Evolutionary conservation across 2,797 vertebrate species (phyloP).

Genomic region (Trachurus trachurus): DNA sequence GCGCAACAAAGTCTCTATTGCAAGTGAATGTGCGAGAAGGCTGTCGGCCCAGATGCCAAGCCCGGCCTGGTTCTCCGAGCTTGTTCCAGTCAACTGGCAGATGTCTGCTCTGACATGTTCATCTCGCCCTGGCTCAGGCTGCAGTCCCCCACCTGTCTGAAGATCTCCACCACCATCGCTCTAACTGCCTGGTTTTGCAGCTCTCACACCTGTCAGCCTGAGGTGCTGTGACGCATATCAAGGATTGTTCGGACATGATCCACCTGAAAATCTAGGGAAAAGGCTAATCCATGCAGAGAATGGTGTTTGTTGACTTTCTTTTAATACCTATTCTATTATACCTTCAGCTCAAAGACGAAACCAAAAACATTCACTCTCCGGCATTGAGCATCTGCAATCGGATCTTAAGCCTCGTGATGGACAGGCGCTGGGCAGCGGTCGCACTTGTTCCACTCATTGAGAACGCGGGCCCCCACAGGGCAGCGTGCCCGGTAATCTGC

Average conservation of each 20-base stretch:
- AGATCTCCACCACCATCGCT: slow-evolving; percentile 10
- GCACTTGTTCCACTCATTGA: slow-evolving; percentile 26
- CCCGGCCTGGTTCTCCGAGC: neutral
- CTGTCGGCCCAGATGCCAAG: slow-evolving; percentile 9
- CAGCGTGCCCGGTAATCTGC: slow-evolving; percentile 17
- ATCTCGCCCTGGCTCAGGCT: slow-evolving; percentile 8
- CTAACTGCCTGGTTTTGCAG: slow-evolving; percentile 24
- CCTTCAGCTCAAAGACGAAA: neutral
- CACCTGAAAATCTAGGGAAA: neutral
- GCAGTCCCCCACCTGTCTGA: slow-evolving; percentile 31
- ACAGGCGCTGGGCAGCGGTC: slow-evolving; percentile 2
- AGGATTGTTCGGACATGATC: neutral
- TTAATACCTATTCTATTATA: slow-evolving; percentile 3
- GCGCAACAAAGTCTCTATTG: slow-evolving; percentile 3
- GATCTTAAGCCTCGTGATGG: slow-evolving; percentile 8
- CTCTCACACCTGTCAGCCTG: slow-evolving; percentile 12
- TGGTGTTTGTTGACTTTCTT: slow-evolving; percentile 7
- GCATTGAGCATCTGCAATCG: neutral
- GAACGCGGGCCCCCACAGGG: slow-evolving; percentile 14
- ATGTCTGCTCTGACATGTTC: slow-evolving; percentile 35
- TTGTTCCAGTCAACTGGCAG: slow-evolving; percentile 14
- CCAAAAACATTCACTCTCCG: neutral
- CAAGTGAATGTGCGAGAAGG: neutral
- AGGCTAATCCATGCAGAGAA: neutral
- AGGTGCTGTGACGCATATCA: slow-evolving; percentile 20